Percentiles rank a stretch among this genome's conserved stretches.
phyloP scores from a whole-genome alignment of 2,888 invertebrate genomes.

The Drosophila histrio region DNA sequence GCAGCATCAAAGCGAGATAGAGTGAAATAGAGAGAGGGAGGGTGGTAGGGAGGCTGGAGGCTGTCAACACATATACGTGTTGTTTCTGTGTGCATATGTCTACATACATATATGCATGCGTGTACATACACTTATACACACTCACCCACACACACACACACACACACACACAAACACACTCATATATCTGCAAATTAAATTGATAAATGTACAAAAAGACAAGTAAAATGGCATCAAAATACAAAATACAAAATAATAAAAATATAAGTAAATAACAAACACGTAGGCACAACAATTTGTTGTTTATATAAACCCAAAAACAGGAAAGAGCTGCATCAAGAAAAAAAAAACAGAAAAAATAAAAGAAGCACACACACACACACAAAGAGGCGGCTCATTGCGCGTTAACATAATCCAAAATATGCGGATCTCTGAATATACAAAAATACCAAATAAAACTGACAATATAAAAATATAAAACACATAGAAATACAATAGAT shows the following conservation, averaged over 20 bases:
- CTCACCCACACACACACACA: not conserved
- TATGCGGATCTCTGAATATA: too few species aligned
- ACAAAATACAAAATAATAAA: constrained; percentile 38
- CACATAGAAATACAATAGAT: too few species aligned
- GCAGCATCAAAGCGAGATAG: not conserved
- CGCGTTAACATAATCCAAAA: constrained; percentile 59
- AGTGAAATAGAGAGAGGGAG: not conserved
- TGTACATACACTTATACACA: not conserved
- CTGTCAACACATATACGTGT: constrained; percentile 28
- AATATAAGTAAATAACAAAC: constrained; percentile 50
- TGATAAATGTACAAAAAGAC: constrained; percentile 62
- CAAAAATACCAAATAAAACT: too few species aligned
- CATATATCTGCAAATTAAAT: constrained; percentile 33
- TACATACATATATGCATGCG: constrained; percentile 4
- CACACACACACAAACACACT: not conserved
- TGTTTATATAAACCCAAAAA: constrained; percentile 57
- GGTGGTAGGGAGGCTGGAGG: not conserved
- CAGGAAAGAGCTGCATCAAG: constrained; percentile 10
- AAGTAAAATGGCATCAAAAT: constrained; percentile 48
- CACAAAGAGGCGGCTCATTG: constrained; percentile 1
- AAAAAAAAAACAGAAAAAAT: not conserved
- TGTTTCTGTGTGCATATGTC: constrained; percentile 2
- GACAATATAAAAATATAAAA: too few species aligned
- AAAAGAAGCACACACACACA: not conserved
- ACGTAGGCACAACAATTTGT: constrained; percentile 73